A percentile compares a stretch with the other conserved stretches of the same genome.
Evolutionary conservation across 2,113 vertebrate species (phyloP).

Genomic region (Chaenogobius annularis): DNA sequence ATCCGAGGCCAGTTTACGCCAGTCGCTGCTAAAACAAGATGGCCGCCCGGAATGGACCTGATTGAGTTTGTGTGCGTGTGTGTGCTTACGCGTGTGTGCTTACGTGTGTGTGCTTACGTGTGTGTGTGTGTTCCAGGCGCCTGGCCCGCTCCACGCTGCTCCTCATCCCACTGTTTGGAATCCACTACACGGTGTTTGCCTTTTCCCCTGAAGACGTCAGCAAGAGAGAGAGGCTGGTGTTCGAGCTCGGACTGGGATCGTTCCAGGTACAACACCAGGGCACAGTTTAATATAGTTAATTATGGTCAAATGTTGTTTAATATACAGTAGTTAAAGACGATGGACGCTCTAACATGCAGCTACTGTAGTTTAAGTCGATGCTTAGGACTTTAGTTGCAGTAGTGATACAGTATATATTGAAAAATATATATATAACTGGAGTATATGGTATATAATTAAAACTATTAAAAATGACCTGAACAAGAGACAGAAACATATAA

Average conservation of each 20-base stretch:
- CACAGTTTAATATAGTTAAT: too few species aligned
- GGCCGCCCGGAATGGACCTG: constrained; percentile 4
- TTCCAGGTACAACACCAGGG: constrained; percentile 85
- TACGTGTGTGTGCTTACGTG: neutral
- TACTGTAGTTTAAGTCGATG: too few species aligned
- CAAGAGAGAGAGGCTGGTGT: constrained; percentile 92
- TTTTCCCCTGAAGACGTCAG: constrained; percentile 97
- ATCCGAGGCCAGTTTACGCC: constrained; percentile 26
- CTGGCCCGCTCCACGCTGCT: constrained; percentile 94
- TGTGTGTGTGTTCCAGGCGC: constrained; percentile 75
- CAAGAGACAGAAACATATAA: too few species aligned
- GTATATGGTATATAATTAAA: too few species aligned
- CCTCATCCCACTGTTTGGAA: constrained; percentile 95
- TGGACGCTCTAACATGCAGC: too few species aligned
- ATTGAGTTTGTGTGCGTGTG: constrained; percentile 14
- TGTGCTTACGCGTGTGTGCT: neutral
- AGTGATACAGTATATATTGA: too few species aligned
- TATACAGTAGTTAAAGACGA: too few species aligned
- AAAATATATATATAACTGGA: too few species aligned
- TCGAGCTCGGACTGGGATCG: constrained; percentile 95
- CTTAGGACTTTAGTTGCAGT: too few species aligned
- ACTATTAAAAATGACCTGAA: too few species aligned
- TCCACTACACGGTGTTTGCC: constrained; percentile 98
- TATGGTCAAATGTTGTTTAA: too few species aligned
- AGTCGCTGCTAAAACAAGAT: constrained; percentile 17